A percentile compares a stretch with the other conserved stretches of the same genome.
These are phyloP conservation scores for Seira ritae DNA, from an alignment of 2,888 invertebrate species.

Conservation along the genomic window DNA sequence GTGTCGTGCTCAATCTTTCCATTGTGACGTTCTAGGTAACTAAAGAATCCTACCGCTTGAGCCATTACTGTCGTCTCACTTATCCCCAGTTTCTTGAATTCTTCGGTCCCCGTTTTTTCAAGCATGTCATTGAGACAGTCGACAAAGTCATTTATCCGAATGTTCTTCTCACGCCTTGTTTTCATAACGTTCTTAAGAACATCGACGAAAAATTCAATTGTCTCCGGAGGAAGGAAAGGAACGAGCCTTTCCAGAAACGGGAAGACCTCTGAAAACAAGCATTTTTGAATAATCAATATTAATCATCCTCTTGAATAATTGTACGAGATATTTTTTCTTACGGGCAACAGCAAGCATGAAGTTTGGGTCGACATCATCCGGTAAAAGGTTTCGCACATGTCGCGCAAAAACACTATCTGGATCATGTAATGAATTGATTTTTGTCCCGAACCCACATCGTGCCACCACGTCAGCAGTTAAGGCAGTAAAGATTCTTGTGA, in stretches of 20 bases:
- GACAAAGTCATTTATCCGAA: conserved; percentile 60
- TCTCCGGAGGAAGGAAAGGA: conserved; percentile 60
- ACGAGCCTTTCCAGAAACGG: conserved; percentile 27
- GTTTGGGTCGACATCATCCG: conserved; percentile 36
- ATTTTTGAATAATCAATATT: neutral
- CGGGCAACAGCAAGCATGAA: conserved; percentile 51
- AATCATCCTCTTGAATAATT: neutral
- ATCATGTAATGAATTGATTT: conserved; percentile 57
- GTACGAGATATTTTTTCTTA: conserved; percentile 33
- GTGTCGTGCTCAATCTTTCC: conserved; percentile 58
- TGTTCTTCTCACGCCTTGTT: conserved; percentile 45
- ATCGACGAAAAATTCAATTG: conserved; percentile 44
- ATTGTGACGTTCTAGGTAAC: conserved; percentile 46
- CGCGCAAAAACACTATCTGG: conserved; percentile 55
- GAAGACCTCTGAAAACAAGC: conserved; percentile 51
- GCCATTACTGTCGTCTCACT: conserved; percentile 52
- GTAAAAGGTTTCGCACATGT: conserved; percentile 22
- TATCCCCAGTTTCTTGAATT: conserved; percentile 55
- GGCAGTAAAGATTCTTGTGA: conserved; percentile 53
- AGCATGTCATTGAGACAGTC: conserved; percentile 66
- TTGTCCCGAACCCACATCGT: conserved; percentile 64
- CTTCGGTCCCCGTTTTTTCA: conserved; percentile 44
- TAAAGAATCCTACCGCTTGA: conserved; percentile 59
- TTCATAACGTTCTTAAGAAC: conserved; percentile 36
- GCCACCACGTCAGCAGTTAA: conserved; percentile 62